Base-by-base conservation (phyloP, 1,140 invertebrate genomes). In the Oedothorax gibbosus region DNA sequence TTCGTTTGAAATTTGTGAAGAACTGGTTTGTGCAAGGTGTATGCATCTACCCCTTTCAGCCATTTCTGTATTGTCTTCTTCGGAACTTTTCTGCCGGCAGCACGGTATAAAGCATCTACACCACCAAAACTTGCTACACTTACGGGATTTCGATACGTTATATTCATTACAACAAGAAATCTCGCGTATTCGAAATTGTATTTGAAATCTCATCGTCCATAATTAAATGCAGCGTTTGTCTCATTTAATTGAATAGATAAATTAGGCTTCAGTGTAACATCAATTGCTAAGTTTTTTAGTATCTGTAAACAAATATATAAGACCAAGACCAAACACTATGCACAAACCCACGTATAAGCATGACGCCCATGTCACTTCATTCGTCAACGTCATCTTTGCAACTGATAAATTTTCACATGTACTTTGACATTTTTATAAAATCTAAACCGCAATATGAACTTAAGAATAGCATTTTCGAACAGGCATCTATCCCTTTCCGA, bases 21-120 rank as follows among this genome's bases (percentile, higher is more conserved):
- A 15, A 86, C 51, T 10, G 79, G 75, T 84, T 86, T 86, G 85
- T 88, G 87, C 35, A 88, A 15, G 15, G 87, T 88, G 85, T 88
- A 89, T 15, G 87, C 65, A 72, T 87, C 78, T 69, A 88, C 87
- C 1, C 20, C 49, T 51, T 65, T 7, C 49, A 88, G 54, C 87
- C 87, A 89, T n/a, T 78, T 64, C n/a, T 66, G 11, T n/a, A 76
- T 83, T 11, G 54, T 21, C 54, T 73, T 75, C 10, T 9, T 18
- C 20, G 11, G 15, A 2, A 57, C 81, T 35, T 57, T 53, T 9
- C 71, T n/a, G 0, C 66, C 49, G 9, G 56, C 12, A 54, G 57
- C 57, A 15, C 81, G 35, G 11, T 68, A 20, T 49, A 75, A 83
- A 21, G 71, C 71, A 35, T 73, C 56, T 1, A 75, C 15, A 73